Conservation (phyloP, 2,797 vertebrate species). For the Malacoraja senta region DNA sequence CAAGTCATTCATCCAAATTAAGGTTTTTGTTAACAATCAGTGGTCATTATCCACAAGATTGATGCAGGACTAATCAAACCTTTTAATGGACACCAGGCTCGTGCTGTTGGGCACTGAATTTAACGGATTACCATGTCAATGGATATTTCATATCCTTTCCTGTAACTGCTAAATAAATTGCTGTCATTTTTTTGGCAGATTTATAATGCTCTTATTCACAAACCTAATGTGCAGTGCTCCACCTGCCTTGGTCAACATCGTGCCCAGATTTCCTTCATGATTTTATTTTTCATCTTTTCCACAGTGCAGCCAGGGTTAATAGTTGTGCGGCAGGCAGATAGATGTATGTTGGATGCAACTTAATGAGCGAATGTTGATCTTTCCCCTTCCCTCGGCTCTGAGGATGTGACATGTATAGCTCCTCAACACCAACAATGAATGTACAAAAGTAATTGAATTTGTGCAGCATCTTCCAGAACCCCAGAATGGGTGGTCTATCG, state of each 20-base stretch:
- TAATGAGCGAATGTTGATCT: too few species aligned
- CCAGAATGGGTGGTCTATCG: background rate
- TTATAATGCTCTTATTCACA: background rate
- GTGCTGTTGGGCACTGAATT: background rate
- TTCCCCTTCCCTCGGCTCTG: background rate
- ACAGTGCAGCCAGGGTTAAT: too few species aligned
- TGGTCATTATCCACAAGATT: constrained; percentile 22
- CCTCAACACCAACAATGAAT: background rate
- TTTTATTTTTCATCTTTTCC: background rate
- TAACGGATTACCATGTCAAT: background rate
- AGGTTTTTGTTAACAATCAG: constrained; percentile 25
- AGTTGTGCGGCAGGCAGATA: too few species aligned
- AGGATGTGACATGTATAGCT: background rate
- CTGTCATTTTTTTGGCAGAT: background rate
- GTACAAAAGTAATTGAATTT: background rate
- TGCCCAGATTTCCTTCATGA: background rate
- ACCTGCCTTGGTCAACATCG: background rate
- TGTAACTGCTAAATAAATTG: background rate
- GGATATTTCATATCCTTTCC: constrained; percentile 14
- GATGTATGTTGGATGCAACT: too few species aligned
- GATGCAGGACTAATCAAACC: constrained; percentile 33
- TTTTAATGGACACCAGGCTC: background rate
- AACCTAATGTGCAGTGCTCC: background rate
- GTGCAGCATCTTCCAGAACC: background rate
- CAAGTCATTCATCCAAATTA: constrained; percentile 35